Base-by-base conservation (phyloP, 2,888 invertebrate genomes). In the Bembecia ichneumoniformis region DNA sequence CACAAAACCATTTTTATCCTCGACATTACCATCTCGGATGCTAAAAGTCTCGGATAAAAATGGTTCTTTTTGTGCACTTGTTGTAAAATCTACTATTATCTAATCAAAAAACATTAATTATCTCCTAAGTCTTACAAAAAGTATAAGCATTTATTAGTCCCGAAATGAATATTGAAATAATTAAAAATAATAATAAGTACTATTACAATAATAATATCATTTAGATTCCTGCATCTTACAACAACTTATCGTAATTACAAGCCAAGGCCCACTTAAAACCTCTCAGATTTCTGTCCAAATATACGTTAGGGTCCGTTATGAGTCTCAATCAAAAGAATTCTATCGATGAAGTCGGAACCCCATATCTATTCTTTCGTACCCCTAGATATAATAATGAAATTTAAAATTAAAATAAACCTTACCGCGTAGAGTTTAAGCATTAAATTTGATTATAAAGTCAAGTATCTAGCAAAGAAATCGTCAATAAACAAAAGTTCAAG, bases 291-390 rank as follows among this genome's bases (percentile, higher is more conserved):
- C 79, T 84, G 83, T 84, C 86, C 84, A 84, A 86, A 84, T 84
- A 83, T 80, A 82, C 87, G 86, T 86, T 87, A 64, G 84, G 84
- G 87, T 78, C 80, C 82, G 84, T 86, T 87, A 82, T 74, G 74
- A 68, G 66, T 67, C 74, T 75, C 68, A 76, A 70, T 80, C 76
- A 77, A 84, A 80, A 77, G 80, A 84, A 81, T 79, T 82, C 74
- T 74, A 79, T 79, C 74, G 66, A 62, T 68, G 55, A 68, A 77
- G 67, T 74, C 68, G 75, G 74, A 75, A 44, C 82, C 83, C 86
- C 78, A 84, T 86, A 81, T 86, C 86, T 86, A 84, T 86, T 82
- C 84, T 83, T 83, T 63, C 57, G 57, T 71, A 68, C 81, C 86
- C 84, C 74, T 74, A 67, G 68, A 64, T 71, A 59, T 47, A 36